Evolutionary conservation across 2,797 vertebrate species (phyloP).

Genomic region (Caiman crocodilus): DNA sequence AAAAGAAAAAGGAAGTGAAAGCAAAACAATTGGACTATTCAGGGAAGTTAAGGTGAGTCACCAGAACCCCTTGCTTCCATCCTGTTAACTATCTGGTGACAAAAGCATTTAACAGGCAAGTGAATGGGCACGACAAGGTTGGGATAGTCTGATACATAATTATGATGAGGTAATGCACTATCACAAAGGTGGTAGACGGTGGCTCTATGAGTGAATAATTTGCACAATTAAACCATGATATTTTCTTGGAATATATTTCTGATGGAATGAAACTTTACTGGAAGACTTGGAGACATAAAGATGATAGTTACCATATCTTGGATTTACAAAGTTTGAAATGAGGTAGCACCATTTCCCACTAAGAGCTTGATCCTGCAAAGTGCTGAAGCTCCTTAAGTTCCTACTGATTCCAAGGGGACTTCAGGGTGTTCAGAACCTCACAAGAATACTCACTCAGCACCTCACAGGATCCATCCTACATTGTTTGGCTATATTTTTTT

Average conservation of each 20-base stretch:
- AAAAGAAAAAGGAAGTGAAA: not conserved
- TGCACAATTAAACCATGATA: not conserved
- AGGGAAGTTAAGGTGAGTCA: not conserved
- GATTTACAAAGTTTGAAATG: not conserved
- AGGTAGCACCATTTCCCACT: not conserved
- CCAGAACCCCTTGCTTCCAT: not conserved
- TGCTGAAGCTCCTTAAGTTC: not conserved
- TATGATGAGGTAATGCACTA: not conserved
- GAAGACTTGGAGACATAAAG: not conserved
- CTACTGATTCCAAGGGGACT: not conserved
- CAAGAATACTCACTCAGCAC: not conserved
- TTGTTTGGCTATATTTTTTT: not conserved
- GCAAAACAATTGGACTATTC: not conserved
- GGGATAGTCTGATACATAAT: not conserved
- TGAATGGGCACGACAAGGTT: not conserved
- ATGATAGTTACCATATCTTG: not conserved
- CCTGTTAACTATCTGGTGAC: not conserved
- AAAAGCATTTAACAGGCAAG: not conserved
- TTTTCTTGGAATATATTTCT: not conserved
- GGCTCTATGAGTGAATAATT: not conserved
- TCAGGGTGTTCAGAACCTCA: not conserved
- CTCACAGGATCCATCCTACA: fast-evolving
- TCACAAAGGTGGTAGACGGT: not conserved
- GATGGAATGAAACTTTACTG: not conserved
- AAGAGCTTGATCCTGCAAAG: not conserved